These are phyloP conservation scores for Myiozetetes cayanensis DNA, from an alignment of 2,113 vertebrate species.

Conservation along the genomic window DNA sequence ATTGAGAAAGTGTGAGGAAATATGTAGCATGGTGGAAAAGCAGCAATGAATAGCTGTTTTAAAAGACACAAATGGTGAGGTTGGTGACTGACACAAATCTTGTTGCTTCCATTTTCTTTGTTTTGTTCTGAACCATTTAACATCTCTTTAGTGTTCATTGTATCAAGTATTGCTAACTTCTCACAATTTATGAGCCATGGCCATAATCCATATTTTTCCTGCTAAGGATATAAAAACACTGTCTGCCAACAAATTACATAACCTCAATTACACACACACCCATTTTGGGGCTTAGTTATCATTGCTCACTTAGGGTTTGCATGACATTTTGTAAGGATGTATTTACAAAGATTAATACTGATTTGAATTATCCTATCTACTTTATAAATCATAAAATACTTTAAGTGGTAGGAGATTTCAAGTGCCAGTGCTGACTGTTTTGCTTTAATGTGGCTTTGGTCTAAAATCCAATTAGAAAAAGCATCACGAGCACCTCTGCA, in stretches of 20 bases:
- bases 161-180: neutral
- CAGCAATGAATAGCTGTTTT: neutral
- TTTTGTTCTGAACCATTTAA: slow-evolving; percentile 12
- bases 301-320: neutral
- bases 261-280: neutral
- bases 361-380: neutral
- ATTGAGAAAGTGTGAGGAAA: neutral
- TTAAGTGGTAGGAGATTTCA: neutral
- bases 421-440: neutral
- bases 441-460: neutral
- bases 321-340: neutral
- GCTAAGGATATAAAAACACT: neutral
- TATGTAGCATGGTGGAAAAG: neutral
- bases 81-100: neutral
- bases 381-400: neutral
- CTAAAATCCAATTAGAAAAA: neutral
- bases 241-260: neutral
- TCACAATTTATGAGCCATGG: neutral
- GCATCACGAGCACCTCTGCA: neutral
- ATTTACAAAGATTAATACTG: neutral
- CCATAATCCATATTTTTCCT: neutral
- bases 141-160: neutral
- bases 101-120: neutral
- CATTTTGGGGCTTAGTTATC: neutral
- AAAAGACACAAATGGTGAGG: neutral